Base-by-base conservation (phyloP, 2,113 vertebrate genomes). In the Ploceus nigricollis region DNA sequence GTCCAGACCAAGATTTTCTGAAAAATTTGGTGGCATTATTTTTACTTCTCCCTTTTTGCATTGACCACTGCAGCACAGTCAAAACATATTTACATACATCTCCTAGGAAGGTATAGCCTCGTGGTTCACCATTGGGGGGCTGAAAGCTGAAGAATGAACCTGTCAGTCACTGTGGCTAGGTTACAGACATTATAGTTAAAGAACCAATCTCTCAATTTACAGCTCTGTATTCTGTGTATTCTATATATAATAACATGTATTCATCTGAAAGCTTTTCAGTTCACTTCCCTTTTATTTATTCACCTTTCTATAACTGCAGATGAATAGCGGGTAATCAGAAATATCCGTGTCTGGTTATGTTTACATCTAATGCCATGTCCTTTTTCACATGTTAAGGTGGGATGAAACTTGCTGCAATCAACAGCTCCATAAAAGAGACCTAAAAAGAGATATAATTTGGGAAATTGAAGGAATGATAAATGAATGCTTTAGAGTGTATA, bases 1-100 rank as follows among this genome's bases (percentile, higher is more conserved):
- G 92, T 94, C 23, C 86, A 89, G 58, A 87, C 60, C 65, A 94
- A 95, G 70, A 94, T 37, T 79, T 86, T 73, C 35, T 81, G 66
- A 18, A 61, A 24, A 75, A 35, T 6, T 50, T 66, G 25, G 14
- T 44, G 18, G 4, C 10, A 30, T 27, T 79, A 40, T 21, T 25
- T 75, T 33, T 45, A 35, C 20, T 66, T 64, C 6, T 4, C 16
- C 6, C 1, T 60, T 82, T 92, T 66, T 58, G 9, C 7, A 69
- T 21, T 37, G 14, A 51, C 21, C 12, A 48, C 7, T 63, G 7
- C 23, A 54, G 16, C 23, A 82, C 18, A 53, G 4, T 40, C 19
- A 70, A 83, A 79, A 53, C 33, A 20, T n/a, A 50, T 63, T 70
- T 81, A 19, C 17, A 35, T 66, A 19, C 4, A 35, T 30, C 18